Evolutionary conservation across 2,888 invertebrate genomes (phyloP).

Genomic region (Eumerus sabulonum): DNA sequence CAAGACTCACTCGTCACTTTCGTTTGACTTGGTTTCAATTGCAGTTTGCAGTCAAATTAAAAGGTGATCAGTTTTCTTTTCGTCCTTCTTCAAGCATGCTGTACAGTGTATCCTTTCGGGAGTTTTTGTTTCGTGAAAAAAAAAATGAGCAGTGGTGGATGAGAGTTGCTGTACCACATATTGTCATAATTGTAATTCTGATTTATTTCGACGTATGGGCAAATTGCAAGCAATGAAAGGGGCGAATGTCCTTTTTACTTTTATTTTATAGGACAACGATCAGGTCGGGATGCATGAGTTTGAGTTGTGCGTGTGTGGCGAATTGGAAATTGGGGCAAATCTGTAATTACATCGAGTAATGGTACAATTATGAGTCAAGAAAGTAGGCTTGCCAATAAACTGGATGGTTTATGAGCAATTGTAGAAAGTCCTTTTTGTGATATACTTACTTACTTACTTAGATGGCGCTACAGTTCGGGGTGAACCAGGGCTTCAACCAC

Average conservation of each 20-base stretch:
- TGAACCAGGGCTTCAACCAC: too few species aligned
- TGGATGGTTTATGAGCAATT: constrained; percentile 8
- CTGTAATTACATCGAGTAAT: too few species aligned
- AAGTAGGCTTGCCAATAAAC: constrained; percentile 41
- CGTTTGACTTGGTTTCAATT: constrained; percentile 56
- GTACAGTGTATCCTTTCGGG: constrained; percentile 16
- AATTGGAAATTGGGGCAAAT: constrained; percentile 46
- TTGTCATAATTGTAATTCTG: constrained; percentile 60
- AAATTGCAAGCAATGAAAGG: constrained; percentile 28
- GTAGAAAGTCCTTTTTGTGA: background rate
- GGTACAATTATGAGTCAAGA: constrained; percentile 45
- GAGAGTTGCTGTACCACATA: constrained; percentile 2
- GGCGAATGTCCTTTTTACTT: constrained; percentile 33
- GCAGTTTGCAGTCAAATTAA: constrained; percentile 57
- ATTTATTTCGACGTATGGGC: constrained; percentile 46
- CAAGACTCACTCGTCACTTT: constrained; percentile 34
- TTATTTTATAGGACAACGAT: background rate
- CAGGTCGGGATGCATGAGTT: background rate
- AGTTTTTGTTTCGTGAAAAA: constrained; percentile 35
- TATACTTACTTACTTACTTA: too few species aligned
- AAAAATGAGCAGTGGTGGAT: constrained; percentile 56
- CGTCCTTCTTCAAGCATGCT: background rate
- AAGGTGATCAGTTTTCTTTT: constrained; percentile 52
- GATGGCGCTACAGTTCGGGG: too few species aligned
- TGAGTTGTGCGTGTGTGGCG: constrained; percentile 16